These are phyloP conservation scores for Podilymbus podiceps DNA, from an alignment of 2,113 vertebrate species.

Conservation along the genomic window DNA sequence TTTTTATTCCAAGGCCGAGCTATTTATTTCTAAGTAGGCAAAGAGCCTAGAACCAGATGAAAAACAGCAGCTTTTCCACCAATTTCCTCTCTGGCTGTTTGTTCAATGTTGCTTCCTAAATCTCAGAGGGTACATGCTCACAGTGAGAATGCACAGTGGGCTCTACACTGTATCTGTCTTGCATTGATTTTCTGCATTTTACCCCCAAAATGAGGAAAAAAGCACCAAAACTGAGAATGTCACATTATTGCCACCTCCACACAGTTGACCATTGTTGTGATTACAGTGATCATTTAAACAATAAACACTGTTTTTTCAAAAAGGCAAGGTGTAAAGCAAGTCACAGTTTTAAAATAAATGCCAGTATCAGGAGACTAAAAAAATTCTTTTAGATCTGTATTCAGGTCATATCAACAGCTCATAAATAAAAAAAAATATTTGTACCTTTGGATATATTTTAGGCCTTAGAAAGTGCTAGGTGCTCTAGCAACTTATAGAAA, in stretches of 20 bases:
- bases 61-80: slow-evolving; percentile 6
- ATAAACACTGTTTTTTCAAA: background rate
- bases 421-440: slow-evolving; percentile 4
- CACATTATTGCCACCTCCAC: background rate
- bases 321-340: background rate
- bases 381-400: background rate
- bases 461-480: background rate
- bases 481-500: background rate
- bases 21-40: slow-evolving; percentile 10
- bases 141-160: background rate
- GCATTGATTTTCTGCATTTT: slow-evolving; percentile 45
- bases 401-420: background rate
- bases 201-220: background rate
- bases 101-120: slow-evolving; percentile 10
- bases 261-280: background rate
- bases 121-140: background rate
- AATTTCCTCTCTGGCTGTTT: background rate
- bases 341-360: background rate
- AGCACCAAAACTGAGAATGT: background rate
- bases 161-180: background rate
- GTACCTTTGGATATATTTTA: background rate
- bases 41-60: background rate
- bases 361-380: background rate
- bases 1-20: background rate
- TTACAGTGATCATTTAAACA: background rate